Evolutionary conservation across 2,113 vertebrate species (phyloP), one percentile per base, ranked within the genome.

Genomic region (Alectura lathami): DNA sequence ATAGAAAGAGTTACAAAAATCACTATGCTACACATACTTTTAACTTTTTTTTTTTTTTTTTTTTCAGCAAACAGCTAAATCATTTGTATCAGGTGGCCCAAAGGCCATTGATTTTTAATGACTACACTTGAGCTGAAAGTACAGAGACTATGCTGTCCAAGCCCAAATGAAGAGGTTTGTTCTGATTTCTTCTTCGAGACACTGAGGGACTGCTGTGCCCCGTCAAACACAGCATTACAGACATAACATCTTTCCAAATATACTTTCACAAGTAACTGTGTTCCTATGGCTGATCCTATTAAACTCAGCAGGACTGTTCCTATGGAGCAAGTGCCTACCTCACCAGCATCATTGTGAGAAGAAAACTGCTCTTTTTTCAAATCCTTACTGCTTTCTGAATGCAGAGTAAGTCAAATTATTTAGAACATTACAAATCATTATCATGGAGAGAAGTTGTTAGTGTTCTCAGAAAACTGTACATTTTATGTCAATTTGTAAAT

Each of bases 401-500:
- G 20, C 8, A 32, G 89, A 77, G 72, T 51, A 83, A 59, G 40
- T 83, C 2, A 32, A 70, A 54, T 70, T 70, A 64, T 50, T 72
- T 64, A 54, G 3, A 23, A 38, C 2, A 16, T 38, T 63, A 32
- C 54, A 48, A 63, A 30, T 38, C 34, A 40, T 78, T 26, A 24
- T 10, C 57, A 48, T 24, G n/a, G 8, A 63, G 50, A 34, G 45
- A 42, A n/a, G 8, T 14, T 73, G 6, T 17, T 36, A 45, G 8
- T 53, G 5, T 24, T 57, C 83, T 73, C 66, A 73, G 29, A 68
- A 93, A 74, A 80, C 78, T n/a, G 16, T 4, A 5, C 5, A 3
- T 92, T 89, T 36, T 10, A n/a, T 48, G 38, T 40, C 54, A 59
- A 88, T 83, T 88, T 83, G 29, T 60, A 66, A 89, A 83, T 32